phyloP scores from a whole-genome alignment of 2,797 vertebrate genomes.

The Lutjanus campechanus region DNA sequence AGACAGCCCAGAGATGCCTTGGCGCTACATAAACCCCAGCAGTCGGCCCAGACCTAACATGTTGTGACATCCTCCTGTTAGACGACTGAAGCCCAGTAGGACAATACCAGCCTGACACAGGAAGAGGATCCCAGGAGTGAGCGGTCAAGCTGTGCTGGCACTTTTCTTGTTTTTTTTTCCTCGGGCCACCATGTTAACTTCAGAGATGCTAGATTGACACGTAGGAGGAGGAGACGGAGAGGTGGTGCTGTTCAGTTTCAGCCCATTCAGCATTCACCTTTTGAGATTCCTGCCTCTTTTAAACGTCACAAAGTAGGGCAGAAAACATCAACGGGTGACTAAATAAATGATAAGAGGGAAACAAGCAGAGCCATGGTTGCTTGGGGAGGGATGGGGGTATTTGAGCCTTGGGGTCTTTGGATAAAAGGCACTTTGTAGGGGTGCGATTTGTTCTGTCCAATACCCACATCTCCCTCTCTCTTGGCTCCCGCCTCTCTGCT shows the following conservation, averaged over 20 bases:
- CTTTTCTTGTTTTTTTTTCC: constrained; percentile 71
- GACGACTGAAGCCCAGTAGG: constrained; percentile 78
- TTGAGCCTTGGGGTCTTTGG: constrained; percentile 86
- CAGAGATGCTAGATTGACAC: constrained; percentile 79
- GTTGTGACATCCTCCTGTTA: constrained; percentile 79
- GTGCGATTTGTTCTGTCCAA: constrained; percentile 92
- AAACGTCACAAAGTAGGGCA: constrained; percentile 93
- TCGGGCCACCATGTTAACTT: constrained; percentile 49
- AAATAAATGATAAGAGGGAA: constrained; percentile 90
- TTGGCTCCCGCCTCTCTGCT: constrained; percentile 81
- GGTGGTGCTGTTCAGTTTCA: constrained; percentile 64
- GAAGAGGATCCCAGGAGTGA: constrained; percentile 65
- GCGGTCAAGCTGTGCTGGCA: constrained; percentile 51
- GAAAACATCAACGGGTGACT: constrained; percentile 89
- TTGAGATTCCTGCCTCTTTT: constrained; percentile 89
- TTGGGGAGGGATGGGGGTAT: constrained; percentile 86
- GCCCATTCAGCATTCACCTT: constrained; percentile 87
- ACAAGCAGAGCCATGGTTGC: constrained; percentile 89
- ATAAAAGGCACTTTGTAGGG: constrained; percentile 98
- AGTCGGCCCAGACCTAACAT: constrained; percentile 76
- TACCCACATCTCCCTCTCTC: constrained; percentile 85
- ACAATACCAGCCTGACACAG: constrained; percentile 84
- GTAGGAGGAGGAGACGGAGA: constrained; percentile 38
- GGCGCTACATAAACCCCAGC: constrained; percentile 75
- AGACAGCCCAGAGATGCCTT: constrained; percentile 78